A percentile compares a stretch with the other conserved stretches of the same genome.
phyloP scores from a whole-genome alignment of 2,113 vertebrate genomes.

The Gopherus evgoodei region DNA sequence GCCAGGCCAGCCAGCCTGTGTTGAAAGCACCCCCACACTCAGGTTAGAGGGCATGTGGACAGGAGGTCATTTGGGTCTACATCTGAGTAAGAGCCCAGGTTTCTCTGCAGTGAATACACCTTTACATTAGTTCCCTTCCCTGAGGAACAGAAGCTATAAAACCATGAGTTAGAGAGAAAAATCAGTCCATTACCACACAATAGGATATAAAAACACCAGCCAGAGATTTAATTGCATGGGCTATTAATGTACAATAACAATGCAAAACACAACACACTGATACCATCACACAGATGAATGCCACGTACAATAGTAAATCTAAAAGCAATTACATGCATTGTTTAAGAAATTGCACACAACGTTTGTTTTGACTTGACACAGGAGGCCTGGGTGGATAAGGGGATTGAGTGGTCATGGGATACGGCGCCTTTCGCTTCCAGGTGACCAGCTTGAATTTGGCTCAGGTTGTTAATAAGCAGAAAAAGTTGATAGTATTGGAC shows the following conservation, averaged over 20 bases:
- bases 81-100: neutral
- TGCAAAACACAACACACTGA: conserved; percentile 19
- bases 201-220: conserved; percentile 49
- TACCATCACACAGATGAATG: conserved; percentile 49
- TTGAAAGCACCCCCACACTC: neutral
- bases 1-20: neutral
- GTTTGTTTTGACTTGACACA: conserved; percentile 37
- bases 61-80: neutral
- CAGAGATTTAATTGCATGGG: conserved; percentile 45
- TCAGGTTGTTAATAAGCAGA: neutral
- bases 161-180: conserved; percentile 24
- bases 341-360: conserved; percentile 1
- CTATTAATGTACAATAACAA: neutral
- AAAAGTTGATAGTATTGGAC: neutral
- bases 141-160: neutral
- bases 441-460: neutral
- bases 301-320: conserved; percentile 42
- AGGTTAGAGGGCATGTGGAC: neutral
- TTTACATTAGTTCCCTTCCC: conserved; percentile 32
- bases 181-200: conserved; percentile 8
- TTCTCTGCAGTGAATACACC: conserved; percentile 43
- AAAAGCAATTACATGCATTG: conserved; percentile 39
- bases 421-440: accelerated
- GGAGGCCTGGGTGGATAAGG: neutral
- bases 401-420: too few species aligned